phyloP scores from a whole-genome alignment of 2,888 invertebrate species.

The Eupithecia pulchellata region DNA sequence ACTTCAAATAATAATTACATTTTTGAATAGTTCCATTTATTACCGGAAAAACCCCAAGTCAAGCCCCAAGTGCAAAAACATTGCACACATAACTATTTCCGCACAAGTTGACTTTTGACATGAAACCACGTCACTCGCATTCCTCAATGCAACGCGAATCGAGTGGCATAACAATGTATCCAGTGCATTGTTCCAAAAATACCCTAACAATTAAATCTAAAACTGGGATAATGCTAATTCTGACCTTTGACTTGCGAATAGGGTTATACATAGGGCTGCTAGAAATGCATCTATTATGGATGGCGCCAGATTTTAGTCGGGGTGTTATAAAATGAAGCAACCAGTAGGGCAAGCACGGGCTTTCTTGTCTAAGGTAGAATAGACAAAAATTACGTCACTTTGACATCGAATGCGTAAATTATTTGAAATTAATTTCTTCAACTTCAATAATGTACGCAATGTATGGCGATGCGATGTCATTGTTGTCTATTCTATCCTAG shows the following conservation, averaged over 20 bases:
- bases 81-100: not conserved
- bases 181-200: slow-evolving; percentile 25
- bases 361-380: too few relatives aligned
- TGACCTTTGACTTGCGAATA: slow-evolving; percentile 37
- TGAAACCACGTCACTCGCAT: not conserved
- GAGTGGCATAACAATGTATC: not conserved
- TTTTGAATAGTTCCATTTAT: too few relatives aligned
- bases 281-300: not conserved
- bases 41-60: too few relatives aligned
- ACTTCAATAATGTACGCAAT: too few relatives aligned
- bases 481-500: too few relatives aligned
- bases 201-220: slow-evolving; percentile 31
- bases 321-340: not conserved
- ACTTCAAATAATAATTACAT: too few relatives aligned
- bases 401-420: too few relatives aligned
- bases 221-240: slow-evolving; percentile 29
- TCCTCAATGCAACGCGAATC: not conserved
- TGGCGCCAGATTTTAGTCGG: not conserved
- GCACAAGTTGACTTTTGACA: not conserved
- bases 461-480: too few relatives aligned
- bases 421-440: too few relatives aligned
- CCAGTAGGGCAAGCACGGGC: too few relatives aligned
- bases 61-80: not conserved
- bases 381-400: too few relatives aligned
- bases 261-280: slow-evolving; percentile 10